phyloP scores from a whole-genome alignment of 2,797 vertebrate species.

The Mormyrus proboscirostris region DNA sequence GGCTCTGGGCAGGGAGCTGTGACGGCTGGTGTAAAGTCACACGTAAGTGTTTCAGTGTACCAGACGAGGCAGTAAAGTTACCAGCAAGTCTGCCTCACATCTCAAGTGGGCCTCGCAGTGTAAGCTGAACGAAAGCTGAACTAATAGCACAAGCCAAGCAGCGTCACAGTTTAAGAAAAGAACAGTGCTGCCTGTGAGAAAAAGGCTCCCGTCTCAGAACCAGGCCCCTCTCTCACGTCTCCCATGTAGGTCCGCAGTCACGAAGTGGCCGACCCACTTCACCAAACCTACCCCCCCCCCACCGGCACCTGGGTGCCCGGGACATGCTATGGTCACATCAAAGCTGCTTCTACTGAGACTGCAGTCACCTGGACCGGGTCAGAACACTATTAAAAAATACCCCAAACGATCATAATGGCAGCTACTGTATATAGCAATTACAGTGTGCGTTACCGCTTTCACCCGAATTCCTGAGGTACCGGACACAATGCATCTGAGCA shows the following conservation, averaged over 20 bases:
- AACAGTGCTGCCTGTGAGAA: neutral
- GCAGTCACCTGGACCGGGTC: neutral
- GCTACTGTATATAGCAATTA: slow-evolving; percentile 2
- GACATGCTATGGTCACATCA: neutral
- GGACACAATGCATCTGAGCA: neutral
- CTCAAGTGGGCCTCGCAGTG: neutral
- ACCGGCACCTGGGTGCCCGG: neutral
- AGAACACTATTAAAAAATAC: slow-evolving; percentile 9
- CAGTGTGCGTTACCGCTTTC: neutral
- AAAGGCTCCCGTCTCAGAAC: neutral
- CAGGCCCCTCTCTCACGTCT: neutral
- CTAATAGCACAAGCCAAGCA: neutral
- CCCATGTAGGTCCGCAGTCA: neutral
- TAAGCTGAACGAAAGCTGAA: neutral
- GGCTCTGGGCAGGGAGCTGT: neutral
- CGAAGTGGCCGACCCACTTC: neutral
- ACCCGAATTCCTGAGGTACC: neutral
- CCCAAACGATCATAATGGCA: neutral
- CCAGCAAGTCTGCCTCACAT: neutral
- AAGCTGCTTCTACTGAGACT: neutral
- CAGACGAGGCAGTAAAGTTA: neutral
- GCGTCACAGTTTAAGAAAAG: neutral
- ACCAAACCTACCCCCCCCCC: neutral
- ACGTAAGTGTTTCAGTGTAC: neutral
- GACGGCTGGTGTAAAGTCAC: neutral